phyloP scores from a whole-genome alignment of 2,113 vertebrate species.

The Pelvicachromis taeniatus region DNA sequence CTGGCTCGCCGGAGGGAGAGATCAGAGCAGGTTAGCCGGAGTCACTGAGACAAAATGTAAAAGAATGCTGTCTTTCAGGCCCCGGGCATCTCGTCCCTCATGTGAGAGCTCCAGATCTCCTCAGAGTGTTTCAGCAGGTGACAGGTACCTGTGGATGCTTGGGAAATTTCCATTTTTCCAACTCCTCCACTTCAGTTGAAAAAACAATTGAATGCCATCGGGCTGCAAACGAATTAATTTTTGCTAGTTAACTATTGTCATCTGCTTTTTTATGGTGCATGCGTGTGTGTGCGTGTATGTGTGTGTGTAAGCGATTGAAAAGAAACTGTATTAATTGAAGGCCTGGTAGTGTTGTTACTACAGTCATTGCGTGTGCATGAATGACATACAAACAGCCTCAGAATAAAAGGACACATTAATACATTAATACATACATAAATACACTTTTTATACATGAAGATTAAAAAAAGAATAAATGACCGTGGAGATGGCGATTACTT shows the following conservation, averaged over 20 bases:
- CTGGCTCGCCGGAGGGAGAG: not conserved
- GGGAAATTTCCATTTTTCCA: not conserved
- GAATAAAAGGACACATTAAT: not conserved
- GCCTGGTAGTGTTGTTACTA: not conserved
- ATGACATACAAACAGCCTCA: not conserved
- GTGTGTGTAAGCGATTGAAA: not conserved
- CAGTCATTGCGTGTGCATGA: not conserved
- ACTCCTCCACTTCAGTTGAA: not conserved
- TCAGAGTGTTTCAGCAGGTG: not conserved
- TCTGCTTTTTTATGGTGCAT: not conserved
- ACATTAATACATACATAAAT: not conserved
- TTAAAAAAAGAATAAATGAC: not conserved
- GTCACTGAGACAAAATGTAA: conserved; percentile 25
- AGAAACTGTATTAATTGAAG: not conserved
- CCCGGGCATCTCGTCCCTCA: not conserved
- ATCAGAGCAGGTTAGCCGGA: conserved; percentile 18
- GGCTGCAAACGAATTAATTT: not conserved
- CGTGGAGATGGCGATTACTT: not conserved
- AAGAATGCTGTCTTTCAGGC: conserved; percentile 1
- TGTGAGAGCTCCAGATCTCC: not conserved
- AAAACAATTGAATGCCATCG: not conserved
- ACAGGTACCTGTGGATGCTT: not conserved
- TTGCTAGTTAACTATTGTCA: not conserved
- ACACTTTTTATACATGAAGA: not conserved
- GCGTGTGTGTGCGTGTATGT: not conserved